Evolutionary conservation across 2,113 vertebrate genomes (phyloP).

Genomic region (Pachypanchax playfairii): DNA sequence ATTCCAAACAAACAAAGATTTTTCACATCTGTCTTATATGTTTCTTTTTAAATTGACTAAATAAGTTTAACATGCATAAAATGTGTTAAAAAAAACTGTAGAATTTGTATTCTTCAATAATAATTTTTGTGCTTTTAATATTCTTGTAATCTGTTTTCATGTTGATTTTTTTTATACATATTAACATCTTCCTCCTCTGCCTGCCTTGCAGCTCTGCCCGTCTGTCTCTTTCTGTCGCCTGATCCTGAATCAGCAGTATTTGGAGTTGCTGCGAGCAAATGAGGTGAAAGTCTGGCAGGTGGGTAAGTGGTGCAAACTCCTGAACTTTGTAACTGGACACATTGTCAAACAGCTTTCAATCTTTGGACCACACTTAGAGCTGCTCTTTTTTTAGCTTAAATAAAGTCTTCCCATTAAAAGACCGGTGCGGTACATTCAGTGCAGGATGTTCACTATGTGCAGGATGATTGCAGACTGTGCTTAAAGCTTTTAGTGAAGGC

Average conservation of each 20-base stretch:
- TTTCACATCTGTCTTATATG: no score
- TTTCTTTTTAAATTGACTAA: no score
- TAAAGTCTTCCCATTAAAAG: background rate
- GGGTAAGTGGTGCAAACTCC: background rate
- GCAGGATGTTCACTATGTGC: slow-evolving; percentile 15
- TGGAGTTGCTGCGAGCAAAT: background rate
- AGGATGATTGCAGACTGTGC: background rate
- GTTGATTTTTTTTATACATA: no score
- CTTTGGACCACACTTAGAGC: background rate
- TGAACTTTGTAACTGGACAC: slow-evolving; percentile 11
- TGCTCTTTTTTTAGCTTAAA: background rate
- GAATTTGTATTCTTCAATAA: no score
- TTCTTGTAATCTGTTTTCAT: background rate
- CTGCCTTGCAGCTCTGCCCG: background rate
- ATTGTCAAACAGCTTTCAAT: slow-evolving; percentile 8
- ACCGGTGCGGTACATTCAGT: background rate
- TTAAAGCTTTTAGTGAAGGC: background rate
- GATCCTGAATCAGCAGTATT: slow-evolving; percentile 12
- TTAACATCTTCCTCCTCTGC: background rate
- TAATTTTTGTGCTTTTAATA: background rate
- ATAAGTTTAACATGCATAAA: no score
- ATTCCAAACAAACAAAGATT: no score
- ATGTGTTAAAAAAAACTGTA: no score
- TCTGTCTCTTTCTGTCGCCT: slow-evolving; percentile 4
- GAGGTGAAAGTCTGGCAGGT: slow-evolving; percentile 13